Conservation (phyloP, 2,797 vertebrate species). For the Glossophaga mutica region DNA sequence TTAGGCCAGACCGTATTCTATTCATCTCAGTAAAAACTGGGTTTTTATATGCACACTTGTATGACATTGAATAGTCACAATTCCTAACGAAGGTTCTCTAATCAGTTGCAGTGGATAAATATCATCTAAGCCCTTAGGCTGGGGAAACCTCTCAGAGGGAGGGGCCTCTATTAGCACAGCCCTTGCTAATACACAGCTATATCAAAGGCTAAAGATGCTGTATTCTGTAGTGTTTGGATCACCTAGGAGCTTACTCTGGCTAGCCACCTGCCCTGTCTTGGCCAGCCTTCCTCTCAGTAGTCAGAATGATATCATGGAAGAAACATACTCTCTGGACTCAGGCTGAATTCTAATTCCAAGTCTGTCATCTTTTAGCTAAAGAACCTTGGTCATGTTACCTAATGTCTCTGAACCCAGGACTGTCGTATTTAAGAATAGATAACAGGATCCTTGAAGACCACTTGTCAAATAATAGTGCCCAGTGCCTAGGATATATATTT, state of each 20-base stretch:
- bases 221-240: background rate
- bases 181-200: background rate
- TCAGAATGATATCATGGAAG: background rate
- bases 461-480: background rate
- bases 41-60: background rate
- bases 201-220: background rate
- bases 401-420: background rate
- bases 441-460: background rate
- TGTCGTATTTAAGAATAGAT: background rate
- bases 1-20: background rate
- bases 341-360: background rate
- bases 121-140: background rate
- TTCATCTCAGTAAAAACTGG: background rate
- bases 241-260: background rate
- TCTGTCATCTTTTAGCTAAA: background rate
- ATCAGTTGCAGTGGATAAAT: background rate
- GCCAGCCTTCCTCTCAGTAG: background rate
- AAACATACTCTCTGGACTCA: background rate
- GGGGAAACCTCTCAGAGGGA: background rate
- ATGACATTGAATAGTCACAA: background rate
- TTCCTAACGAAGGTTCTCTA: background rate
- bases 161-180: background rate
- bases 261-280: background rate
- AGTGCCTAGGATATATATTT: background rate
- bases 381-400: background rate